These are phyloP conservation scores for Pterostichus madidus DNA, from an alignment of 2,888 invertebrate genomes.

Conservation along the genomic window DNA sequence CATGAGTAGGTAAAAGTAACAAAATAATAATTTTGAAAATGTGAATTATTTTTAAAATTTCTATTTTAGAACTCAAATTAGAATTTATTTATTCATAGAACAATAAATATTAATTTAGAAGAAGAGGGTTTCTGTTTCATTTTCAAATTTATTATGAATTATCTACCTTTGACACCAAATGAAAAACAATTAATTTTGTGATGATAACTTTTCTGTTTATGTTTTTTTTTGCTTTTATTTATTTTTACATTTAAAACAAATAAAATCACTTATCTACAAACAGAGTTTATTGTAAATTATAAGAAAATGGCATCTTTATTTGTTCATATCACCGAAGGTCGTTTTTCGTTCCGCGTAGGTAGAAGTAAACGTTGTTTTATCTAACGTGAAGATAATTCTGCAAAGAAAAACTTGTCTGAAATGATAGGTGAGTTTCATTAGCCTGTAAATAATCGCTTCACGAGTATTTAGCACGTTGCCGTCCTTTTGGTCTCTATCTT, in stretches of 20 bases:
- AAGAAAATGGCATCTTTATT: slow-evolving; percentile 42
- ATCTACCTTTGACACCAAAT: no score
- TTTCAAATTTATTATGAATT: no score
- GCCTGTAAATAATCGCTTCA: slow-evolving; percentile 43
- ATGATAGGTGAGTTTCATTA: slow-evolving; percentile 46
- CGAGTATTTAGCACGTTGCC: slow-evolving; percentile 38
- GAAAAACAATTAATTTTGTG: no score
- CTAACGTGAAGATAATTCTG: slow-evolving; percentile 37
- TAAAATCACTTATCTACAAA: not conserved
- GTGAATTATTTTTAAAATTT: no score
- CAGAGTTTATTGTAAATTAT: slow-evolving; percentile 25
- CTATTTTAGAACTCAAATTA: no score
- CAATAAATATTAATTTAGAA: no score
- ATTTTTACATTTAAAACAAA: not conserved
- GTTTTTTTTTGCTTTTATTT: no score
- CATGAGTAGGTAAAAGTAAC: no score
- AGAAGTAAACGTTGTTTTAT: slow-evolving; percentile 47
- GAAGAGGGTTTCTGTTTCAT: no score
- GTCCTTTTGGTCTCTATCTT: slow-evolving; percentile 41
- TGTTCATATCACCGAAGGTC: slow-evolving; percentile 33
- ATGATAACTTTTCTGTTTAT: no score
- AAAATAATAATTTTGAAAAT: no score
- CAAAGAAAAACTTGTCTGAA: slow-evolving; percentile 44
- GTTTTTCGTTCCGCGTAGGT: not conserved
- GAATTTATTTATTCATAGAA: no score